Conservation (phyloP, 2,113 vertebrate species). For the Triplophysa siluroides region DNA sequence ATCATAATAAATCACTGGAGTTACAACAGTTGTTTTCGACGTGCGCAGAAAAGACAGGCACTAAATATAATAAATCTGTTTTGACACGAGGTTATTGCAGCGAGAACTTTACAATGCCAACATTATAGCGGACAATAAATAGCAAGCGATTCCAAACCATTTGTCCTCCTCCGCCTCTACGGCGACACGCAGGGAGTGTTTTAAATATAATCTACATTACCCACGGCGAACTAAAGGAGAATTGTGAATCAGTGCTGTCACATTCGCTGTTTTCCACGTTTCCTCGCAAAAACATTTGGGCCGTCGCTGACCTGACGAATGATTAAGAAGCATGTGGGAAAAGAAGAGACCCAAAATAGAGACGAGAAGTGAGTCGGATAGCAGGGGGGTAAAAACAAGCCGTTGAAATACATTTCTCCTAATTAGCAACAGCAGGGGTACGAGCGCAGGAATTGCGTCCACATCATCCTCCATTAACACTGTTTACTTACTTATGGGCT, state of each 20-base stretch:
- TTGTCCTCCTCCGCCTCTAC: background rate
- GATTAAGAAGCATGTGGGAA: conserved; percentile 65
- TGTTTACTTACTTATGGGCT: conserved; percentile 70
- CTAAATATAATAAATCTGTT: conserved; percentile 26
- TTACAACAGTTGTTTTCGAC: conserved; percentile 25
- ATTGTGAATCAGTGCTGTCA: conserved; percentile 50
- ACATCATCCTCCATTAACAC: conserved; percentile 74
- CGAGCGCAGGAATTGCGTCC: conserved; percentile 62
- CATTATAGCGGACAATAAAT: conserved; percentile 30
- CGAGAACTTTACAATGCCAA: conserved; percentile 30
- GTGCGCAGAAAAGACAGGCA: background rate
- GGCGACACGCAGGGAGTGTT: background rate
- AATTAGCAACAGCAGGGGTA: conserved; percentile 75
- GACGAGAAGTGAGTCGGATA: conserved; percentile 43
- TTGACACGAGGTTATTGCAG: conserved; percentile 21
- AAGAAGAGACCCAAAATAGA: conserved; percentile 46
- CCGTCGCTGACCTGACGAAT: conserved; percentile 69
- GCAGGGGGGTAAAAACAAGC: conserved; percentile 64
- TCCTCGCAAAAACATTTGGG: conserved; percentile 71
- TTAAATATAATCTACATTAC: conserved; percentile 58
- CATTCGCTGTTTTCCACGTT: conserved; percentile 64
- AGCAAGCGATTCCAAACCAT: conserved; percentile 20
- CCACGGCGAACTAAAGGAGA: conserved; percentile 31
- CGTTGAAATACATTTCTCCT: conserved; percentile 75
- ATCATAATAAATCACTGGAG: conserved; percentile 42